Percentiles rank a stretch among this genome's conserved stretches.
Conservation (phyloP, 2,113 vertebrate genomes). For the Xiphophorus maculatus region DNA sequence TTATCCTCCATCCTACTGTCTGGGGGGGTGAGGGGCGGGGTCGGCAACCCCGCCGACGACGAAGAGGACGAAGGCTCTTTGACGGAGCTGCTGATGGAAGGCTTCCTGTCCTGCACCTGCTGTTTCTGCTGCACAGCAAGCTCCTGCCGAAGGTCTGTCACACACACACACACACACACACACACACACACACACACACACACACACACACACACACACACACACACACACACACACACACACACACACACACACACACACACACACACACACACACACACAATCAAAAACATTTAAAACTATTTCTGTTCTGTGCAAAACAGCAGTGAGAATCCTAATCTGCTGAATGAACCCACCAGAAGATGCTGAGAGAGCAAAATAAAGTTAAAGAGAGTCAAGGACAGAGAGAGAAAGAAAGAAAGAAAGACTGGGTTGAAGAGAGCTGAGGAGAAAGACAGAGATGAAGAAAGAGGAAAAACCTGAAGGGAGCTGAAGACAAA, state of each 20-base stretch:
- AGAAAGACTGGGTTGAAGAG: too few relatives aligned
- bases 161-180: constrained; percentile 17
- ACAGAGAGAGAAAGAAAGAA: too few relatives aligned
- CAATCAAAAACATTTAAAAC: neutral
- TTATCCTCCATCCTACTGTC: constrained; percentile 47
- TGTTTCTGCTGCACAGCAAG: constrained; percentile 94
- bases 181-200: neutral
- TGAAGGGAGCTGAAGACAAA: too few relatives aligned
- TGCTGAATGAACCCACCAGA: too few relatives aligned
- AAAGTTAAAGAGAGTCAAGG: too few relatives aligned
- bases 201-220: constrained; percentile 16
- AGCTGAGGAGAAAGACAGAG: too few relatives aligned
- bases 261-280: constrained; percentile 15
- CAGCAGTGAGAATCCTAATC: too few relatives aligned
- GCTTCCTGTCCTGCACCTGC: constrained; percentile 89
- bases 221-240: neutral
- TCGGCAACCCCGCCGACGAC: constrained; percentile 16
- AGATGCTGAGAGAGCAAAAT: too few relatives aligned
- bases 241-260: constrained; percentile 3
- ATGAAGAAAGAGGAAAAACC: too few relatives aligned
- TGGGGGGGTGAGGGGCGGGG: constrained; percentile 43
- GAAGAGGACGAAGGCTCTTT: constrained; percentile 68
- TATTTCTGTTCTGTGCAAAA: too few relatives aligned
- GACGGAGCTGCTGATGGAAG: constrained; percentile 35
- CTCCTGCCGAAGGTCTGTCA: constrained; percentile 90